Evolutionary conservation across 2,888 invertebrate genomes (phyloP).

Genomic region (Tenthredo notha): DNA sequence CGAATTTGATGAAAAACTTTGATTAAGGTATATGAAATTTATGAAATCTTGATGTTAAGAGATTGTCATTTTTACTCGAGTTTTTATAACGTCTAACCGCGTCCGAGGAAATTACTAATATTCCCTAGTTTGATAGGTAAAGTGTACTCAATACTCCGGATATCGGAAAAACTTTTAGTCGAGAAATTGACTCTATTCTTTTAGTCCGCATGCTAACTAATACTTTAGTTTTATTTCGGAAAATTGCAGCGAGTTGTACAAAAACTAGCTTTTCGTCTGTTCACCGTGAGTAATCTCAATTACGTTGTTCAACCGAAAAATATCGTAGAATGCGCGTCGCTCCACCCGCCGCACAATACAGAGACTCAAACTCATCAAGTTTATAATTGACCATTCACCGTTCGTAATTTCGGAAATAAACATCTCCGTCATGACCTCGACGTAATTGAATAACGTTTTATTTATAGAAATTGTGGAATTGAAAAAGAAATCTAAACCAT

Average conservation of each 20-base stretch:
- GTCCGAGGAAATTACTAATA: not conserved
- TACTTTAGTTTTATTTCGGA: not conserved
- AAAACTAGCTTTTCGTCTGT: not conserved
- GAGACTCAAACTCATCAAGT: not conserved
- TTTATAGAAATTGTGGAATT: not conserved
- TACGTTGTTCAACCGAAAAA: not conserved
- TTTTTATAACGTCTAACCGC: not conserved
- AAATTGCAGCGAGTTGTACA: not conserved
- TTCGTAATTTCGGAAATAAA: not conserved
- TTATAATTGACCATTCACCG: not conserved
- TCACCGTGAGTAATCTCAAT: not conserved
- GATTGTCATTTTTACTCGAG: not conserved
- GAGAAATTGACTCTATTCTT: not conserved
- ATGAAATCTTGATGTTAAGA: not conserved
- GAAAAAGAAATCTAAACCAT: not conserved
- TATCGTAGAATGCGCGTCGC: not conserved
- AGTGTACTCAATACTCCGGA: constrained; percentile 10
- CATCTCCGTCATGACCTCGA: not conserved
- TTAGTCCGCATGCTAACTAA: not conserved
- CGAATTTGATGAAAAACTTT: no score
- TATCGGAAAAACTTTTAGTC: constrained; percentile 22
- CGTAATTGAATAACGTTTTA: not conserved
- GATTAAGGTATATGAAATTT: not conserved
- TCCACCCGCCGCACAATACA: not conserved
- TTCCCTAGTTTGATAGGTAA: not conserved